These are phyloP conservation scores for Tromatobia lineatoria DNA, from an alignment of 2,888 invertebrate genomes.

Conservation along the genomic window DNA sequence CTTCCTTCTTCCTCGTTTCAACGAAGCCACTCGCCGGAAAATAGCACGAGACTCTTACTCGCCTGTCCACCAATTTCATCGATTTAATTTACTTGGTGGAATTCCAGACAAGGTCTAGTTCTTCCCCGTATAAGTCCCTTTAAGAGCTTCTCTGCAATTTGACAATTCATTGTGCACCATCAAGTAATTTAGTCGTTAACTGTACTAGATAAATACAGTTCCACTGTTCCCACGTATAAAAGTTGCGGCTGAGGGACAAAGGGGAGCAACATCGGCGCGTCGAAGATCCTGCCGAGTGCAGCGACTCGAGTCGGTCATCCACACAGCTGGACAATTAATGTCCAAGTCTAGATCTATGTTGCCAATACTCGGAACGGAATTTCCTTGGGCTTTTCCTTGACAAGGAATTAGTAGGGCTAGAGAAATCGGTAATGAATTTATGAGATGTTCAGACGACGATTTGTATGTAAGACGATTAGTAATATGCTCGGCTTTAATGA, in stretches of 20 bases:
- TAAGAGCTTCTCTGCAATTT: constrained; percentile 49
- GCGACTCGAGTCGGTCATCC: constrained; percentile 42
- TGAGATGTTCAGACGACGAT: too few species aligned
- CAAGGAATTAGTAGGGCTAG: neutral
- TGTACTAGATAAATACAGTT: constrained; percentile 18
- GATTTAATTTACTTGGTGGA: neutral
- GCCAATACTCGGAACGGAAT: constrained; percentile 6
- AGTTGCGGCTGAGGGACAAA: neutral
- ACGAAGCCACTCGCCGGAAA: too few species aligned
- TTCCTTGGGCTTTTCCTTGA: neutral
- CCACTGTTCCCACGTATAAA: neutral
- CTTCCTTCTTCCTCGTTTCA: too few species aligned
- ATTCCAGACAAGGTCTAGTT: constrained; percentile 37
- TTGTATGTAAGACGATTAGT: too few species aligned
- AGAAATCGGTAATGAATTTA: neutral
- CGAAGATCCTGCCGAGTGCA: constrained; percentile 20
- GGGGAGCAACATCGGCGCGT: neutral
- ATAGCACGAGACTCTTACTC: too few species aligned
- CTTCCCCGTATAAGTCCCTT: constrained; percentile 5
- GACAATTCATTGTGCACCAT: constrained; percentile 52
- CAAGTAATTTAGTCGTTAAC: constrained; percentile 38
- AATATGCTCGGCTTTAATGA: too few species aligned
- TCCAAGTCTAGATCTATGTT: constrained; percentile 3
- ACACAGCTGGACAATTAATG: constrained; percentile 45
- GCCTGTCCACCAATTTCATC: too few species aligned